A percentile compares a stretch with the other conserved stretches of the same genome.
Conservation (phyloP, 2,888 invertebrate genomes). For the Unio pictorum region DNA sequence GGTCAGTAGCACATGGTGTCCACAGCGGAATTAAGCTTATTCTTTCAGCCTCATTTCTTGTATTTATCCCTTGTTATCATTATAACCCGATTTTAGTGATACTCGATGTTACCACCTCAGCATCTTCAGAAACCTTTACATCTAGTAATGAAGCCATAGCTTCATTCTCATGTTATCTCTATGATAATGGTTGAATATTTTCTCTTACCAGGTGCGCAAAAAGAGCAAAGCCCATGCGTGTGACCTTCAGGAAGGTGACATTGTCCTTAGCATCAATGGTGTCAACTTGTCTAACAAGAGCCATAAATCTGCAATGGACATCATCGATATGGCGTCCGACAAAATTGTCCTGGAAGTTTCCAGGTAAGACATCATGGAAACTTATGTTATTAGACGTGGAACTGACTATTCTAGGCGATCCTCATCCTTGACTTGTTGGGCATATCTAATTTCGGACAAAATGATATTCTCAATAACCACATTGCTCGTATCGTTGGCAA, state of each 20-base stretch:
- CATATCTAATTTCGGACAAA: neutral
- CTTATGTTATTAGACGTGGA: neutral
- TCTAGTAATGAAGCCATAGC: neutral
- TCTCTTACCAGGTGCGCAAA: conserved; percentile 63
- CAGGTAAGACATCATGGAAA: conserved; percentile 54
- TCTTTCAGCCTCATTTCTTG: too few species aligned
- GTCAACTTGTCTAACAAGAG: conserved; percentile 55
- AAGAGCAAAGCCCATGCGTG: conserved; percentile 63
- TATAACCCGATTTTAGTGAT: too few species aligned
- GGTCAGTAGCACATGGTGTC: too few species aligned
- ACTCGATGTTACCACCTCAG: too few species aligned
- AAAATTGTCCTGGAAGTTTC: conserved; percentile 57
- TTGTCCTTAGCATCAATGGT: conserved; percentile 67
- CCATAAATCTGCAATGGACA: conserved; percentile 67
- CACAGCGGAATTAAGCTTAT: too few species aligned
- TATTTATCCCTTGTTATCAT: too few species aligned
- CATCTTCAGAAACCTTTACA: neutral
- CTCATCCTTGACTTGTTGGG: neutral
- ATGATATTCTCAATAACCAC: neutral
- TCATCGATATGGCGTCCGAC: conserved; percentile 62
- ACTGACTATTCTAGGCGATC: neutral
- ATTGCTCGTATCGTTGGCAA: too few species aligned
- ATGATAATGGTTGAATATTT: neutral
- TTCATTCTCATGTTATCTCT: neutral
- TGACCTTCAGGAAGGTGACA: conserved; percentile 68